phyloP scores from a whole-genome alignment of 2,797 vertebrate genomes.

The Columba guinea region DNA sequence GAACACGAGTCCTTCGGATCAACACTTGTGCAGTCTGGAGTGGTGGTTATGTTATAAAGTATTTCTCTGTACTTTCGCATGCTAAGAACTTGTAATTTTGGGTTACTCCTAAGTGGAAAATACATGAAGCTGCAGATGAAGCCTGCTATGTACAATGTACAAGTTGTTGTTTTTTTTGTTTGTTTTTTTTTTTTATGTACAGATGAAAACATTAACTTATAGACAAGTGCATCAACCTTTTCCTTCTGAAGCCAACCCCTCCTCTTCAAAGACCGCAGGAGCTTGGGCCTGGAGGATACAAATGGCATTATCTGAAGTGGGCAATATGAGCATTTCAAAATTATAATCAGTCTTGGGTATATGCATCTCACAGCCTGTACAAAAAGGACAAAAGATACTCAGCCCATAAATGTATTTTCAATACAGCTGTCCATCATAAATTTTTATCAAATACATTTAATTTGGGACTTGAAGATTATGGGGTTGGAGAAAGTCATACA shows the following conservation, averaged over 20 bases:
- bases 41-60: neutral
- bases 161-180: too few relatives aligned
- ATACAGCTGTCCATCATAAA: neutral
- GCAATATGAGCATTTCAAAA: neutral
- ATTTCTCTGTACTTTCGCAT: neutral
- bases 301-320: neutral
- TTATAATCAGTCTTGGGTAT: neutral
- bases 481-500: neutral
- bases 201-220: neutral
- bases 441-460: neutral
- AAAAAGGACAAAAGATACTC: neutral
- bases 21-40: neutral
- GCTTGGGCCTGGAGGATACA: neutral
- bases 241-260: neutral
- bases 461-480: neutral
- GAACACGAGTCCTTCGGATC: neutral
- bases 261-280: neutral
- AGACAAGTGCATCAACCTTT: neutral
- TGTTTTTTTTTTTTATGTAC: neutral
- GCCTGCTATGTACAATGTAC: rapidly evolving
- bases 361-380: neutral
- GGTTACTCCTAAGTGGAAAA: neutral
- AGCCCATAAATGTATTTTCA: neutral
- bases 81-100: neutral
- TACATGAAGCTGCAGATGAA: neutral